Evolutionary conservation across 1,140 invertebrate genomes (phyloP).

Genomic region (Macrotrachela quadricornifera): DNA sequence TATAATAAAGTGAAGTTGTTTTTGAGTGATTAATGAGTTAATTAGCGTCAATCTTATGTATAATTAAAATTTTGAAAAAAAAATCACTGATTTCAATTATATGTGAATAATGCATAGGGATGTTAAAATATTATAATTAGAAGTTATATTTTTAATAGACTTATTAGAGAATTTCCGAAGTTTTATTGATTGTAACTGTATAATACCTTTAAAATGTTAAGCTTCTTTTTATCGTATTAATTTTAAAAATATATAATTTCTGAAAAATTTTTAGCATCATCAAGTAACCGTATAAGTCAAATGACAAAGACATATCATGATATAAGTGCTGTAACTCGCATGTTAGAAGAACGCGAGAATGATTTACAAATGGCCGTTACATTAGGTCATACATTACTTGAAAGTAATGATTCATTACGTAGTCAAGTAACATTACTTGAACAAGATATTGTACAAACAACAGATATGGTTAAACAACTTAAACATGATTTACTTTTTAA

Average conservation of each 20-base stretch:
- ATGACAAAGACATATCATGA: slow-evolving; percentile 99
- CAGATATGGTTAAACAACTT: slow-evolving; percentile 61
- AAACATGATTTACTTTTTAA: slow-evolving; percentile 71
- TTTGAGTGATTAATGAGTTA: too few species aligned
- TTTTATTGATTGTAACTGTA: too few species aligned
- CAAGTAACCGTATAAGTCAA: slow-evolving; percentile 89
- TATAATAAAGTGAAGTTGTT: too few species aligned
- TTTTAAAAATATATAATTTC: background rate
- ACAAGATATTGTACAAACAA: slow-evolving; percentile 49
- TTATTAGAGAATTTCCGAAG: too few species aligned
- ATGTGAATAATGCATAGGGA: too few species aligned
- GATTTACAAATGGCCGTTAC: slow-evolving; percentile 64
- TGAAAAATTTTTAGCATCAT: slow-evolving; percentile 62
- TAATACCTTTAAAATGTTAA: too few species aligned
- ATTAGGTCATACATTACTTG: slow-evolving; percentile 76
- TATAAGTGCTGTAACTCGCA: slow-evolving; percentile 88
- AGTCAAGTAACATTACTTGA: slow-evolving; percentile 41
- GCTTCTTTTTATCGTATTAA: too few species aligned
- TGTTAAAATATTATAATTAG: too few species aligned
- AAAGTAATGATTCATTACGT: slow-evolving; percentile 53
- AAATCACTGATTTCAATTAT: too few species aligned
- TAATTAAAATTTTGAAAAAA: too few species aligned
- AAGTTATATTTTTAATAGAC: too few species aligned
- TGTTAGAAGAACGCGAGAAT: slow-evolving; percentile 65
- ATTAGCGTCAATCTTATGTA: too few species aligned